A percentile compares a stretch with the other conserved stretches of the same genome.
These are phyloP conservation scores for Coregonus clupeaformis DNA, from an alignment of 2,113 vertebrate species.

Conservation along the genomic window DNA sequence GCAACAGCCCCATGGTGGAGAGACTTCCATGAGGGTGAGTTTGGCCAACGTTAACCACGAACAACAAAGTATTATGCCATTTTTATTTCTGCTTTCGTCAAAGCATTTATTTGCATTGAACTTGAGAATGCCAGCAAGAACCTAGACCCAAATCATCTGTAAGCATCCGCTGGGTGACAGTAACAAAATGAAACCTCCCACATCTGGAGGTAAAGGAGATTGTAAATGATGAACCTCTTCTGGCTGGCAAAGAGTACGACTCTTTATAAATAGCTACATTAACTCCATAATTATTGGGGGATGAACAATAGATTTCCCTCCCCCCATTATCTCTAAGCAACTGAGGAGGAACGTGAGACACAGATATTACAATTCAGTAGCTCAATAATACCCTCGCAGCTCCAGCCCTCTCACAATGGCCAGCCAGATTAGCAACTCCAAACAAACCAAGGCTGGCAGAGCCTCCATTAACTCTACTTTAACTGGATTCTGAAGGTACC, in stretches of 20 bases:
- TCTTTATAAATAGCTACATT: neutral
- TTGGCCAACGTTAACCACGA: no score
- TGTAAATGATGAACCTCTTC: no score
- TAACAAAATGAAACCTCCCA: no score
- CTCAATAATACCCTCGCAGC: neutral
- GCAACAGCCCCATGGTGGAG: conserved; percentile 95
- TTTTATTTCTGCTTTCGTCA: neutral
- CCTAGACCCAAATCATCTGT: no score
- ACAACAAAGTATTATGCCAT: neutral
- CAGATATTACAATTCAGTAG: neutral
- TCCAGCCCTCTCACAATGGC: neutral
- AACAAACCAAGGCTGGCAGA: neutral
- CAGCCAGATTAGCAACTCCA: neutral
- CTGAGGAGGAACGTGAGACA: neutral
- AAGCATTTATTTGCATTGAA: neutral
- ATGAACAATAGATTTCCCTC: neutral
- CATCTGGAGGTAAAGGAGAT: no score
- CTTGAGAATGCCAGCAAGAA: no score
- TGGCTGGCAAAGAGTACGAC: no score
- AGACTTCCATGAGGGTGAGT: conserved; percentile 96
- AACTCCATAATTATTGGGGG: neutral
- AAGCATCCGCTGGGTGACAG: no score
- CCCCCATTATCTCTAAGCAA: neutral
- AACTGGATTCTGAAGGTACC: neutral
- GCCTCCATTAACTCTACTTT: neutral